A percentile compares a stretch with the other conserved stretches of the same genome.
These are phyloP conservation scores for Phortica variegata DNA, from an alignment of 1,140 invertebrate species.

Conservation along the genomic window DNA sequence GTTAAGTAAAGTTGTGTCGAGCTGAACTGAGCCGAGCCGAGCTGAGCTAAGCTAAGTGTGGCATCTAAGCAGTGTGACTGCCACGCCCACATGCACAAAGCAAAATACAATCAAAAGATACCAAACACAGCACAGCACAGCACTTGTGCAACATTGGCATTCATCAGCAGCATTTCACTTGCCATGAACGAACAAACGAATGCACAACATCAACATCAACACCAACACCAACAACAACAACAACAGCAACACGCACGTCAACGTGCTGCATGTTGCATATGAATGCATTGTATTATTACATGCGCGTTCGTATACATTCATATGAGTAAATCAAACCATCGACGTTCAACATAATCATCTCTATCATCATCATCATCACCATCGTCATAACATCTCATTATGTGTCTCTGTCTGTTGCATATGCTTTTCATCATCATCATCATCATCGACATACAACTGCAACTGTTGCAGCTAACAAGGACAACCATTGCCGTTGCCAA, in stretches of 20 bases:
- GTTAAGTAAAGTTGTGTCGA: constrained; percentile 40
- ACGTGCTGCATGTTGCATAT: constrained; percentile 44
- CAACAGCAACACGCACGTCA: constrained; percentile 41
- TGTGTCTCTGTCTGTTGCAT: background rate
- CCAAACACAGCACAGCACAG: constrained; percentile 6
- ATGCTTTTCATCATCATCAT: constrained; percentile 15
- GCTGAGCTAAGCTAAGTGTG: constrained; percentile 20
- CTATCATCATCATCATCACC: constrained; percentile 19
- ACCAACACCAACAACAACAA: too few species aligned
- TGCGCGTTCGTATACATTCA: constrained; percentile 13
- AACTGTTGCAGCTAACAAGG: constrained; percentile 12
- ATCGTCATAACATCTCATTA: constrained; percentile 3
- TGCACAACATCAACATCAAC: too few species aligned
- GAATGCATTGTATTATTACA: constrained; percentile 36
- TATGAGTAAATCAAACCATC: constrained; percentile 43
- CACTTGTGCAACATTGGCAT: constrained; percentile 42
- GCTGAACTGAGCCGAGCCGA: too few species aligned
- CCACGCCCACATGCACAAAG: constrained; percentile 33
- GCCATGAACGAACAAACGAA: too few species aligned
- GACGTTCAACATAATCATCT: constrained; percentile 36
- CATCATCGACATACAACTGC: constrained; percentile 14
- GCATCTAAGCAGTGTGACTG: constrained; percentile 7
- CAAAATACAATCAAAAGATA: constrained; percentile 20
- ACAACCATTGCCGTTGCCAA: constrained; percentile 12
- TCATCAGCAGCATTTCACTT: constrained; percentile 32